Conservation (phyloP, 2,113 vertebrate genomes). For the Pterocles orientalis region DNA sequence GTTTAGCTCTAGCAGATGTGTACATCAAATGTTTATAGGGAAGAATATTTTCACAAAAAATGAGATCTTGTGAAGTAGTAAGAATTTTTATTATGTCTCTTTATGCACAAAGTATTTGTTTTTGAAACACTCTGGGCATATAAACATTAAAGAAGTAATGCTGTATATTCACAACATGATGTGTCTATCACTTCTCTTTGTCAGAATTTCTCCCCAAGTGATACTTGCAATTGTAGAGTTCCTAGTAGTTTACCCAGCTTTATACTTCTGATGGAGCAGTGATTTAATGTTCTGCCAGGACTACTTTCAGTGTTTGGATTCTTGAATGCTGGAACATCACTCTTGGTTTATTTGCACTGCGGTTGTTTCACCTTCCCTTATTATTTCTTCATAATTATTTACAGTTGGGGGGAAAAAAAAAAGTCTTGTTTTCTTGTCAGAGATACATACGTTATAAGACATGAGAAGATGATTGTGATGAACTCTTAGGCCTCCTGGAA, state of each 20-base stretch:
- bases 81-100: slow-evolving; percentile 59
- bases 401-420: neutral
- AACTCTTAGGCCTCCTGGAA: neutral
- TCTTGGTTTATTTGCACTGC: slow-evolving; percentile 12
- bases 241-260: slow-evolving; percentile 33
- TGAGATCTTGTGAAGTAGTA: slow-evolving; percentile 46
- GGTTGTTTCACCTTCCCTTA: slow-evolving; percentile 33
- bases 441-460: neutral
- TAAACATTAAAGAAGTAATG: slow-evolving; percentile 66
- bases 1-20: slow-evolving; percentile 67
- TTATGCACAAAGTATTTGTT: slow-evolving; percentile 70
- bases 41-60: slow-evolving; percentile 62
- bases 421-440: slow-evolving; percentile 1
- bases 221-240: slow-evolving; percentile 43
- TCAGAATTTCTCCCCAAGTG: slow-evolving; percentile 61
- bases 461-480: neutral
- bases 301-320: neutral
- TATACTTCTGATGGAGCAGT: slow-evolving; percentile 19
- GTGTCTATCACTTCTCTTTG: slow-evolving; percentile 51
- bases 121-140: slow-evolving; percentile 58
- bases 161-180: slow-evolving; percentile 56
- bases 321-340: neutral
- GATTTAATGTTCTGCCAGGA: slow-evolving; percentile 24
- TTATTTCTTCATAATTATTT: slow-evolving; percentile 21
- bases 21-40: slow-evolving; percentile 60